Percentiles rank a stretch among this genome's conserved stretches.
Conservation (phyloP, 1,140 invertebrate genomes). For the Drosophila yakuba region DNA sequence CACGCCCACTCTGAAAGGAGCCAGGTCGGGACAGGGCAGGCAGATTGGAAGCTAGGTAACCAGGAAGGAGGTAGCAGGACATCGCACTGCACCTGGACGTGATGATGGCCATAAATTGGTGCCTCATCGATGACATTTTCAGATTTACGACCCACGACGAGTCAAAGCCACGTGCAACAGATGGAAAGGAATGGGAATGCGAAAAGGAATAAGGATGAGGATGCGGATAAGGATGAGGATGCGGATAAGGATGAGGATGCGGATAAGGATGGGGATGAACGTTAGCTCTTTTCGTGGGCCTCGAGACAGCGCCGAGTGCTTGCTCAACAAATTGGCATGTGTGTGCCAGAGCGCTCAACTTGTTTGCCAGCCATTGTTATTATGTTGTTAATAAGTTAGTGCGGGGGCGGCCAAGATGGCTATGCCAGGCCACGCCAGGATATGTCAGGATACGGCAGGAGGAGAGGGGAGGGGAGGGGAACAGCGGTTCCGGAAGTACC, state of each 20-base stretch:
- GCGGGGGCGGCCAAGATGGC: constrained; percentile 21
- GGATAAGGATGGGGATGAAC: not conserved
- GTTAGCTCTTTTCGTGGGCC: not conserved
- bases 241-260: too few relatives aligned
- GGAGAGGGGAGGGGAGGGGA: not conserved
- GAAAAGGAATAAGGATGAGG: too few relatives aligned
- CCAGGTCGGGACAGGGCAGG: not conserved
- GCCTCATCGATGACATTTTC: constrained; percentile 59
- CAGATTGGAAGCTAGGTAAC: not conserved
- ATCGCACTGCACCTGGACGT: constrained; percentile 48
- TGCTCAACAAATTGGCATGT: constrained; percentile 63
- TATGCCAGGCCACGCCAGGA: not conserved
- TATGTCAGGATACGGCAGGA: too few relatives aligned
- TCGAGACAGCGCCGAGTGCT: constrained; percentile 29
- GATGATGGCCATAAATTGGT: constrained; percentile 61
- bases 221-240: too few relatives aligned
- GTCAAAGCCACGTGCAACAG: constrained; percentile 55
- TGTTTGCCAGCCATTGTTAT: constrained; percentile 64
- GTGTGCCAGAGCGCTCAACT: constrained; percentile 10
- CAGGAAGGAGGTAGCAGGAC: constrained; percentile 10
- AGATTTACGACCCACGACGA: constrained; percentile 56
- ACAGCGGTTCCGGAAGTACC: constrained; percentile 29
- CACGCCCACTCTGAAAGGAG: not conserved
- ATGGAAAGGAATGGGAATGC: constrained; percentile 13
- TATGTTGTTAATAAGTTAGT: constrained; percentile 68